These are phyloP conservation scores for Symphodus melops DNA, from an alignment of 2,113 vertebrate species.

Conservation along the genomic window DNA sequence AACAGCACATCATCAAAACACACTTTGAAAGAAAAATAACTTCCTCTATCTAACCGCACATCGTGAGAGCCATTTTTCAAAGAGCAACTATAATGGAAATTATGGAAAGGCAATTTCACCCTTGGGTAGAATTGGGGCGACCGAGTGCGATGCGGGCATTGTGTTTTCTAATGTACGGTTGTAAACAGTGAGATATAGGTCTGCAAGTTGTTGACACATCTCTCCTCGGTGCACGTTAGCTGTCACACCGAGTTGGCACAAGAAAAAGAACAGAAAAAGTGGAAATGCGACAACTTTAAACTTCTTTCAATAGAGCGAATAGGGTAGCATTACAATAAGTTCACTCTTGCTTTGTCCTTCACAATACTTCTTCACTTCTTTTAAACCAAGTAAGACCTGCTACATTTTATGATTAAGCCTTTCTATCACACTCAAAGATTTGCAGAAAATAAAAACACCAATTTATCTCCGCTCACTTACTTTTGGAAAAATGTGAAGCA, in stretches of 20 bases:
- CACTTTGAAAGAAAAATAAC: slow-evolving; percentile 66
- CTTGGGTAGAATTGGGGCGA: slow-evolving; percentile 78
- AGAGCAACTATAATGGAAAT: slow-evolving; percentile 79
- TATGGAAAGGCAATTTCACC: slow-evolving; percentile 84
- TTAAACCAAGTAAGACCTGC: background rate
- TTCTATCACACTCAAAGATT: too few relatives aligned
- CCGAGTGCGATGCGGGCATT: slow-evolving; percentile 40
- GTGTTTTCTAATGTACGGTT: slow-evolving; percentile 56
- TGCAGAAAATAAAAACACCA: background rate
- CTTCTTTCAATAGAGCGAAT: slow-evolving; percentile 6
- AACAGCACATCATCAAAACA: slow-evolving; percentile 72
- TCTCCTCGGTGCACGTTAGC: slow-evolving; percentile 36
- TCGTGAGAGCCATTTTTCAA: slow-evolving; percentile 76
- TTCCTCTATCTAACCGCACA: slow-evolving; percentile 64
- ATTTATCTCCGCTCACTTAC: too few relatives aligned
- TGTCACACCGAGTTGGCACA: background rate
- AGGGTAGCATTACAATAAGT: background rate
- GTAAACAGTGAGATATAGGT: slow-evolving; percentile 64
- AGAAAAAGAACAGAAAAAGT: slow-evolving; percentile 28
- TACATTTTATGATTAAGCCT: too few relatives aligned
- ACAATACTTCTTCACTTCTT: background rate
- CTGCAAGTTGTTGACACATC: slow-evolving; percentile 52
- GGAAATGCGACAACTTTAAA: background rate
- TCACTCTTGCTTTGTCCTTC: too few relatives aligned
- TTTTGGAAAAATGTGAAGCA: too few relatives aligned